These are phyloP conservation scores for Narcine bancroftii DNA, from an alignment of 2,113 vertebrate genomes.

Conservation along the genomic window DNA sequence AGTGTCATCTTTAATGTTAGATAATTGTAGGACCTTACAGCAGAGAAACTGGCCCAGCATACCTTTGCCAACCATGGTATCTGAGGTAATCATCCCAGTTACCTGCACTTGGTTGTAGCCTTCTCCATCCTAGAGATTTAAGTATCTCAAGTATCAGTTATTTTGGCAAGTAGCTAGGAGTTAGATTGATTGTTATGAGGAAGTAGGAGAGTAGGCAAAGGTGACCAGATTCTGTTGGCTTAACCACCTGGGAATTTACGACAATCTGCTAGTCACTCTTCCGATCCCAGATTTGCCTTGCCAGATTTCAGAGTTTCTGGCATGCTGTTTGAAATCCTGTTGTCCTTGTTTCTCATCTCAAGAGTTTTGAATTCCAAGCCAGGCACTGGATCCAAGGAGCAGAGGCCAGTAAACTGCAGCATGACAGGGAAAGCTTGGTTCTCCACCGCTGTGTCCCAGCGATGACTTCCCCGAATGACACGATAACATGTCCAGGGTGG, in stretches of 20 bases:
- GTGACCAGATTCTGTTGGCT: not conserved
- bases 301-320: not conserved
- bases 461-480: not conserved
- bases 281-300: not conserved
- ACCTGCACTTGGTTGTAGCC: too few relatives aligned
- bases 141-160: not conserved
- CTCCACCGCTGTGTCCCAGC: not conserved
- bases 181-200: not conserved
- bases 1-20: too few relatives aligned
- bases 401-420: not conserved
- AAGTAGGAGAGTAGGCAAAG: not conserved
- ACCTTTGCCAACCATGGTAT: too few relatives aligned
- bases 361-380: not conserved
- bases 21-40: not conserved
- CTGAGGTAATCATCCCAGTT: too few relatives aligned
- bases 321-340: too few relatives aligned
- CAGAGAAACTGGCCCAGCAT: too few relatives aligned
- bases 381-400: not conserved
- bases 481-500: not conserved
- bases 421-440: not conserved
- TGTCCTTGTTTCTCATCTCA: not conserved
- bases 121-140: too few relatives aligned
- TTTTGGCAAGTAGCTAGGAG: not conserved
- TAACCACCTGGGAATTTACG: not conserved
- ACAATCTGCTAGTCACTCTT: not conserved